Percentiles rank a stretch among this genome's conserved stretches.
Evolutionary conservation across 2,888 invertebrate genomes (phyloP).

Genomic region (Clitarchus hookeri): DNA sequence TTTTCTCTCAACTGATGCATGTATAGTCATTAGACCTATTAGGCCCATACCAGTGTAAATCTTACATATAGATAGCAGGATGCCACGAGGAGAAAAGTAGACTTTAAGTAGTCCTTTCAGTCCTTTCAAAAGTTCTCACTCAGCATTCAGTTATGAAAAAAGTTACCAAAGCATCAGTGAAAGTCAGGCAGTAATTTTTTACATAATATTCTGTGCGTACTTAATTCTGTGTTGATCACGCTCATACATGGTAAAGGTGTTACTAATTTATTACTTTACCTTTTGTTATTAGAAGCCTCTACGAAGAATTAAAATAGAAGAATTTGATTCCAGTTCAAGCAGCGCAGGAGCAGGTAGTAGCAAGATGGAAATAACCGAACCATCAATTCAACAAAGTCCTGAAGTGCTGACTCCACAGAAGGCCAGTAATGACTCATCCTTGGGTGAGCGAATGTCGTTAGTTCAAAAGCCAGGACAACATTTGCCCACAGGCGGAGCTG

Average conservation of each 20-base stretch:
- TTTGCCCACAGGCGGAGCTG: background rate
- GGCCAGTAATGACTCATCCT: background rate
- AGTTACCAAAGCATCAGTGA: no score
- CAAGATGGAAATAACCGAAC: background rate
- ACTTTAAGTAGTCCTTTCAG: no score
- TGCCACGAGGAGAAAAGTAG: no score
- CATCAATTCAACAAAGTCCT: background rate
- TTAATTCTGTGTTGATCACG: background rate
- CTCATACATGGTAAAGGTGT: background rate
- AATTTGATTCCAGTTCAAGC: conserved; percentile 48
- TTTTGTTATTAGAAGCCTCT: conserved; percentile 59
- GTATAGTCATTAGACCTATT: no score
- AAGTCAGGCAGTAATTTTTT: no score
- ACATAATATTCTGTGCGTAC: no score
- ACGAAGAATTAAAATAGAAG: conserved; percentile 59
- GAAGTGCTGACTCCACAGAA: background rate
- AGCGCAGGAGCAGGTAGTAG: conserved; percentile 48
- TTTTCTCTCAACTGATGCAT: no score
- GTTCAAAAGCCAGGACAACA: background rate
- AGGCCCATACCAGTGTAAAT: no score
- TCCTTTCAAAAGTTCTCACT: no score
- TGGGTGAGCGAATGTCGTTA: background rate
- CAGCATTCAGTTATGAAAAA: no score
- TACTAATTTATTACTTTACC: conserved; percentile 28
- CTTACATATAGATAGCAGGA: no score